These are phyloP conservation scores for Pongo abelii DNA, from an alignment of 2,113 vertebrate genomes.

Conservation along the genomic window DNA sequence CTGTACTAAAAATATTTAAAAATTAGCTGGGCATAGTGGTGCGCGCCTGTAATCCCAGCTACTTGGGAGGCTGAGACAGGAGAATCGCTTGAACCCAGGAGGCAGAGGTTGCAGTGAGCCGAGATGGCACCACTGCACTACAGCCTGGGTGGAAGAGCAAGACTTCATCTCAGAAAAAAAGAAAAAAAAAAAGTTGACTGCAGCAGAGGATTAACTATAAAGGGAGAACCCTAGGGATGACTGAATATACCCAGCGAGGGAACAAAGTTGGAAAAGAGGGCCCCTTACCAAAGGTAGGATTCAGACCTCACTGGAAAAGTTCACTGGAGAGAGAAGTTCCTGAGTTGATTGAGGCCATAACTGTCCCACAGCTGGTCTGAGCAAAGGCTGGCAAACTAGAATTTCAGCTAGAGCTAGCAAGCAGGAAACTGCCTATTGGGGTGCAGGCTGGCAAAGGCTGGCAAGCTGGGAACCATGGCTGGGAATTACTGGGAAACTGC, in stretches of 20 bases:
- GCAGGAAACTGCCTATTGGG: neutral
- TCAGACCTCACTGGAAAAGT: neutral
- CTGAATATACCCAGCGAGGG: neutral
- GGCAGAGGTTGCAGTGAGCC: too few species aligned
- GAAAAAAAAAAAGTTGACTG: neutral
- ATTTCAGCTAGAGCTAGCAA: neutral
- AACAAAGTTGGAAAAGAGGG: neutral
- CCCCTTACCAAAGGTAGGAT: neutral
- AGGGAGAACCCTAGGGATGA: neutral
- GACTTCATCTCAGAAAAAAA: too few species aligned
- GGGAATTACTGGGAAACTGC: neutral
- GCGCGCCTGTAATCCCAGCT: too few species aligned
- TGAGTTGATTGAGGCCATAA: neutral
- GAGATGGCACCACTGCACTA: too few species aligned
- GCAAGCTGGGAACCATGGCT: neutral
- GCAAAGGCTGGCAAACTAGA: neutral
- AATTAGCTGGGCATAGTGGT: too few species aligned
- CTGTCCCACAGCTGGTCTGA: neutral
- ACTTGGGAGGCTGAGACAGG: too few species aligned
- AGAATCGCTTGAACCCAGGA: too few species aligned
- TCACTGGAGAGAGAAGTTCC: neutral
- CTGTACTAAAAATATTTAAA: too few species aligned
- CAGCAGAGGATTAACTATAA: neutral
- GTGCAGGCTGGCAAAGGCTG: neutral
- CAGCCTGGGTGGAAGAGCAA: too few species aligned